Base-by-base conservation (phyloP, 1,140 invertebrate species). In the Amphibalanus amphitrite region DNA sequence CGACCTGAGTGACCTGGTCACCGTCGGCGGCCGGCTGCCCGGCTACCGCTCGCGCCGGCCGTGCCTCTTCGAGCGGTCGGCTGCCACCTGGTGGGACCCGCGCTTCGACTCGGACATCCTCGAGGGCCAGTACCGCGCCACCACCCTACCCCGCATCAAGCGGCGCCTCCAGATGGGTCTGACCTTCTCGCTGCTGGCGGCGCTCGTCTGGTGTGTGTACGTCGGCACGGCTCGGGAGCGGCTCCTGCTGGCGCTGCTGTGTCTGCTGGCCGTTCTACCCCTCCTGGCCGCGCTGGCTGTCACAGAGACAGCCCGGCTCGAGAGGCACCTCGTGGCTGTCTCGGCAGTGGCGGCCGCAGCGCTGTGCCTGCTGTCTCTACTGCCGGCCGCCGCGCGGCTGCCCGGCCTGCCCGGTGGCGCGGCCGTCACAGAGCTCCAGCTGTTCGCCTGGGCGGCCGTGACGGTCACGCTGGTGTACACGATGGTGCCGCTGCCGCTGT, bases 71-170 rank as follows among this genome's bases (percentile, higher is more conserved):
- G 91, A 95, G 81, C 84, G 92, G 74, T 90, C 92, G 29, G 87
- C 91, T 25, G 82, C 85, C 74, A 91, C 89, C 13, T 93, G 91
- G 91, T 92, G 91, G 89, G 90, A 95, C 80, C 94, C 93, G 13
- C 88, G 87, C 79, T 97, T 97, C 82, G 93, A 96, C 81, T 96
- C 93, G 10, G 86, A 91, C 77, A 90, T 93, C 71, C 84, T 97
- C 33, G 94, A 97, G 83, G 88, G 89, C 73, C 92, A 97, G 81
- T 95, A 90, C 78, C 88, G 87, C 81, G 86, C 86, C 78, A 95
- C 90, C 82, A 90, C 90, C 74, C 92, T 92, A 82, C 88, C 89
- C 70, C 91, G 95, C 81, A 88, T 92, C 77, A 86, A 90, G 80
- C 85, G 92, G 81, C 86, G 93, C 80, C 96, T 97, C 82, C 90